A percentile compares a stretch with the other conserved stretches of the same genome.
Evolutionary conservation across 2,797 vertebrate species (phyloP).

Genomic region (Enteromius anoplus): DNA sequence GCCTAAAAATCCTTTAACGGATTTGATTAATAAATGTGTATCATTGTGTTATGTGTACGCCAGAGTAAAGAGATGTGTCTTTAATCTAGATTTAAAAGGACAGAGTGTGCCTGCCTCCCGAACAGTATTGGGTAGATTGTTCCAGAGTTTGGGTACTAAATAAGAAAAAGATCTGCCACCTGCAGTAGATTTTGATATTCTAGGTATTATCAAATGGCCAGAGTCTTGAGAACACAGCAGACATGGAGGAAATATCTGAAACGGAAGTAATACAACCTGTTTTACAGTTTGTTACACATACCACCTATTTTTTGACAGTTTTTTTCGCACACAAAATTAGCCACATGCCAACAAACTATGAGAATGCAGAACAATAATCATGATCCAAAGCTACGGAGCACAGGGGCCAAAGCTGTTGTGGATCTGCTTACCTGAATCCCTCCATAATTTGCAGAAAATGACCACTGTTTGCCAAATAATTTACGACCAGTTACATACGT

Average conservation of each 20-base stretch:
- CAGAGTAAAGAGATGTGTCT: too few relatives aligned
- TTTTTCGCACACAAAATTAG: neutral
- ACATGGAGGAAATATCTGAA: neutral
- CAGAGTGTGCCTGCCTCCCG: too few relatives aligned
- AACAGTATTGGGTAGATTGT: too few relatives aligned
- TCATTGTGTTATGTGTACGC: too few relatives aligned
- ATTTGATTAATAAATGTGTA: too few relatives aligned
- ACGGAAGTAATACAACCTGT: neutral
- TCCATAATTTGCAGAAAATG: neutral
- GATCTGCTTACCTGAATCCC: neutral
- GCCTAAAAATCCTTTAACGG: too few relatives aligned
- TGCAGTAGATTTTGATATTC: too few relatives aligned
- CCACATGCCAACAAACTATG: neutral
- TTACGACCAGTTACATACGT: neutral
- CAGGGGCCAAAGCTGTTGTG: neutral
- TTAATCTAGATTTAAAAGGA: too few relatives aligned
- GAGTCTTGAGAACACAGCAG: too few relatives aligned
- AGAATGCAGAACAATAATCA: neutral
- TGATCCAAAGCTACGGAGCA: neutral
- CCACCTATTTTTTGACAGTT: neutral
- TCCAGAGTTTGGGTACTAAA: too few relatives aligned
- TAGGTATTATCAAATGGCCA: too few relatives aligned
- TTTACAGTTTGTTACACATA: neutral
- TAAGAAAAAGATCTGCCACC: too few relatives aligned
- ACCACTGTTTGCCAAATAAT: neutral